Base-by-base conservation (phyloP, 2,113 vertebrate species). In the Mormyrus lacerda region DNA sequence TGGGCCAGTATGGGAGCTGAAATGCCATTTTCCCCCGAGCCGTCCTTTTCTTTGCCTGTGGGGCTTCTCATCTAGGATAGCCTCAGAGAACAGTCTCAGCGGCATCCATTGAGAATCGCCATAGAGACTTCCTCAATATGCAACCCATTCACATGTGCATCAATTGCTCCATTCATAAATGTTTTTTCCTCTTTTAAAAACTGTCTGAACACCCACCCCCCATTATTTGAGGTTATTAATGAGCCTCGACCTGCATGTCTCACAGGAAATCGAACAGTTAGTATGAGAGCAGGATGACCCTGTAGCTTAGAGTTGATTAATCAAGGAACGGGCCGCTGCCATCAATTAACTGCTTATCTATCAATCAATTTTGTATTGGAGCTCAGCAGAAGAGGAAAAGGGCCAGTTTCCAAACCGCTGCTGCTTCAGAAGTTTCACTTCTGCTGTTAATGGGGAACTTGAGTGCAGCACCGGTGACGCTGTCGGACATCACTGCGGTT, bases 121-220 rank as follows among this genome's bases (percentile, higher is more conserved):
- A 92, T 93, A 88, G 90, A 61, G 35, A 92, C 92, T 94, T 95
- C 91, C 93, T 93, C 92, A 89, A 50, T 89, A 87, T 82, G 69
- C 9, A 15, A 69, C 73, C 91, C 92, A 92, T 92, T 94, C 92
- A 92, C 45, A 51, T 42, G 11, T 3, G 53, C 58, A 39, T 42
- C 61, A 90, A 73, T 42, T n/a, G n/a, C 31, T 90, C 85, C 89
- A 90, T 87, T 90, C 89, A 87, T 87, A 79, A 90, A 87, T 89
- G 31, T 89, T 88, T 91, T 89, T 83, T 91, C 48, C 73, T 89
- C 90, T 44, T 9, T 88, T 42, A 31, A 35, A 86, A 87, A 65
- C n/a, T 27, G n/a, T 73, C 45, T 86, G 7, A 76, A 31, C 24
- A 50, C 2, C 76, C 50, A 51, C 76, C 24, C 50, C 2, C 35